Evolutionary conservation across 2,888 invertebrate genomes (phyloP).

Genomic region (Podabrus alpinus): DNA sequence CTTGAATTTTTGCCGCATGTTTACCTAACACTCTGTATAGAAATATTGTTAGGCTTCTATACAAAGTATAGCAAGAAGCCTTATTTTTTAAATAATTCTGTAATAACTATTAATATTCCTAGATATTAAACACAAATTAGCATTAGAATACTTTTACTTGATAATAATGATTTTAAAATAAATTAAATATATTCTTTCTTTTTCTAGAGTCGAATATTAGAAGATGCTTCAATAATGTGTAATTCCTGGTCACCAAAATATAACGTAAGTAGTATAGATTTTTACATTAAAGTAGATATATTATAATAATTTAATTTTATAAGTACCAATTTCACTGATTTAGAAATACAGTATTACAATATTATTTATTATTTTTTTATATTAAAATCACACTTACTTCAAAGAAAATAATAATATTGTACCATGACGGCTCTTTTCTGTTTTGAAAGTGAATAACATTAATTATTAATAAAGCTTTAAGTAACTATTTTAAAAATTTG

Average conservation of each 20-base stretch:
- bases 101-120: not conserved
- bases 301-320: not conserved
- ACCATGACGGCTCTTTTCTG: not conserved
- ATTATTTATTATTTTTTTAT: not conserved
- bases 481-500: not conserved
- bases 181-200: constrained; percentile 46
- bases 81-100: too few relatives aligned
- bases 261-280: constrained; percentile 72
- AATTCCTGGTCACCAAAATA: constrained; percentile 90
- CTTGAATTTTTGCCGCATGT: too few relatives aligned
- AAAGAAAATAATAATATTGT: not conserved
- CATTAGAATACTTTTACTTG: not conserved
- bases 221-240: constrained; percentile 89
- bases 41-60: too few relatives aligned
- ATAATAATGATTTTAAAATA: not conserved
- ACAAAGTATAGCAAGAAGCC: too few relatives aligned
- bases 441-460: not conserved
- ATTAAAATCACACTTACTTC: not conserved
- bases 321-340: not conserved
- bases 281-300: not conserved
- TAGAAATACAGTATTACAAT: not conserved
- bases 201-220: constrained; percentile 87
- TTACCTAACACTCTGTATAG: too few relatives aligned
- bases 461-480: not conserved
- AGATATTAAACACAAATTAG: not conserved